Percentiles rank a stretch among this genome's conserved stretches.
Evolutionary conservation across 2,113 vertebrate genomes (phyloP).

Genomic region (Aphelocoma coerulescens): DNA sequence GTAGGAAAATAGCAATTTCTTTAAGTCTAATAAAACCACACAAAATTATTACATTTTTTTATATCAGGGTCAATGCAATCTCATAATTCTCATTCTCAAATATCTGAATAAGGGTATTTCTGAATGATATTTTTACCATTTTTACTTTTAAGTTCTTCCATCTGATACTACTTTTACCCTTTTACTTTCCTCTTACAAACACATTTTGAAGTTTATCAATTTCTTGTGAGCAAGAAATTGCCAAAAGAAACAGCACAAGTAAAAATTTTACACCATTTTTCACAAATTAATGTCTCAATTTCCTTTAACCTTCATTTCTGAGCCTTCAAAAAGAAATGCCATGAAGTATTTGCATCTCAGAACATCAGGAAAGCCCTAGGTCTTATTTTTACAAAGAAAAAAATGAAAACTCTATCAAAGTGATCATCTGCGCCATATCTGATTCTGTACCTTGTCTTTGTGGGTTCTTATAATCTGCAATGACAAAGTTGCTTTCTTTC

Average conservation of each 20-base stretch:
- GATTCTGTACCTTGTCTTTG: not conserved
- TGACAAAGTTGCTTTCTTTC: rapidly evolving
- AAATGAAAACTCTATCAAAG: not conserved
- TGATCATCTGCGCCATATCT: not conserved
- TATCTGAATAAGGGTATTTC: not conserved
- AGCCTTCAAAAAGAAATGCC: not conserved
- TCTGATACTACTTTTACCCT: not conserved
- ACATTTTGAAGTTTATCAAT: not conserved
- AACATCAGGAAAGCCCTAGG: not conserved
- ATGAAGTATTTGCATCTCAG: not conserved
- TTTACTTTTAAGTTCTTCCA: not conserved
- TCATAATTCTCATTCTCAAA: not conserved
- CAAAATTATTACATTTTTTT: not conserved
- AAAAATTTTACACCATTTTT: not conserved
- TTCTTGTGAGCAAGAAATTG: not conserved
- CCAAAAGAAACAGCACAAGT: not conserved
- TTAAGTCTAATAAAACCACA: not conserved
- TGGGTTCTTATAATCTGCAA: not conserved
- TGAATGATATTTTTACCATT: not conserved
- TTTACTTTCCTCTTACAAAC: not conserved
- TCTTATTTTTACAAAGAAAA: not conserved
- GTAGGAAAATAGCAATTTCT: not conserved
- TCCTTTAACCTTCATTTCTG: not conserved
- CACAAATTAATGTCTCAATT: not conserved
- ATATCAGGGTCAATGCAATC: not conserved